Conservation (phyloP, 2,888 invertebrate species). For the Drosophila rellima region DNA sequence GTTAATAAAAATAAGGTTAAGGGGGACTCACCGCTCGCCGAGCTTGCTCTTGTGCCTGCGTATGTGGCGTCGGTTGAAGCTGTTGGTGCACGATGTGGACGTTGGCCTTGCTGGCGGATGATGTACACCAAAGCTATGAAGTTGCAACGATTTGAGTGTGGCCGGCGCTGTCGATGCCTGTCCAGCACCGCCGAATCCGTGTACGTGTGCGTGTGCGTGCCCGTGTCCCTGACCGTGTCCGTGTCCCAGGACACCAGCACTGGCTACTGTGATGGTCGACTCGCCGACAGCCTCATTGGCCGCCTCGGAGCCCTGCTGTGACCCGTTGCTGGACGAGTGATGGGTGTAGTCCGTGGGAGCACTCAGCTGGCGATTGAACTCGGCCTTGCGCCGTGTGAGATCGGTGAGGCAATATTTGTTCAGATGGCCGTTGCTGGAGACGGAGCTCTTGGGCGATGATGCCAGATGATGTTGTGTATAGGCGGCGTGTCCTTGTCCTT, state of each 20-base stretch:
- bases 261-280: constrained; percentile 83
- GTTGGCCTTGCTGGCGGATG: constrained; percentile 83
- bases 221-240: constrained; percentile 23
- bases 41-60: constrained; percentile 85
- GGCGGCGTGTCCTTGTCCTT: constrained; percentile 41
- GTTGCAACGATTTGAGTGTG: constrained; percentile 77
- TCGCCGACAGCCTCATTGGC: constrained; percentile 80
- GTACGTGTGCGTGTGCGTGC: constrained; percentile 24
- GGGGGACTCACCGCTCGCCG: constrained; percentile 84
- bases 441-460: constrained; percentile 83
- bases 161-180: constrained; percentile 71
- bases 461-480: constrained; percentile 62
- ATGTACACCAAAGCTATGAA: constrained; percentile 74
- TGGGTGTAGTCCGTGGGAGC: constrained; percentile 85
- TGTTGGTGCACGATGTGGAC: constrained; percentile 85
- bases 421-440: constrained; percentile 84
- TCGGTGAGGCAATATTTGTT: constrained; percentile 85
- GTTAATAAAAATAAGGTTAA: not conserved
- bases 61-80: constrained; percentile 85
- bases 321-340: constrained; percentile 79
- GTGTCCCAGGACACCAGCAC: constrained; percentile 69
- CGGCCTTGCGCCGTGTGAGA: constrained; percentile 84
- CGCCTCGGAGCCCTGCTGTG: constrained; percentile 79
- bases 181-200: constrained; percentile 16
- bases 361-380: constrained; percentile 86